phyloP scores from a whole-genome alignment of 2,888 invertebrate species.

The Patella pellucida region DNA sequence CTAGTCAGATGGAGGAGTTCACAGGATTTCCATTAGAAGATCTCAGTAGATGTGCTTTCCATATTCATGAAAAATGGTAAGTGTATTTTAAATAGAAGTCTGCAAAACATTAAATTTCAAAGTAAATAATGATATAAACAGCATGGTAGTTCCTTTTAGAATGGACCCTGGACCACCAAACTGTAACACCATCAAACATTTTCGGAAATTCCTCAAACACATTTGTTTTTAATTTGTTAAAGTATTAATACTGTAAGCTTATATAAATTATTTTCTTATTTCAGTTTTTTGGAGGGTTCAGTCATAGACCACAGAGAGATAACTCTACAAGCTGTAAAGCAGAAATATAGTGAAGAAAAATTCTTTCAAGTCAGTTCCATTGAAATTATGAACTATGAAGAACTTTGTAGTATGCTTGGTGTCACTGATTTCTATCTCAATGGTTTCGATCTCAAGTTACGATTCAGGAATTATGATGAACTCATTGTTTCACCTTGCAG shows the following conservation, averaged over 20 bases:
- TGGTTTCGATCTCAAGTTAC: slow-evolving; percentile 49
- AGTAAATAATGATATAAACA: too few species aligned
- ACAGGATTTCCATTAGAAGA: slow-evolving; percentile 63
- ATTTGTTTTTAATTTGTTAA: neutral
- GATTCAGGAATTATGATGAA: slow-evolving; percentile 58
- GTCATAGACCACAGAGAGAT: slow-evolving; percentile 65
- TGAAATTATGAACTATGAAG: slow-evolving; percentile 58
- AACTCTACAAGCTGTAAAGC: slow-evolving; percentile 64
- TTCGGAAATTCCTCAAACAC: neutral
- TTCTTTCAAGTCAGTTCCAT: slow-evolving; percentile 60
- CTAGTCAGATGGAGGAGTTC: slow-evolving; percentile 53
- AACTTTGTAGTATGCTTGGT: slow-evolving; percentile 57
- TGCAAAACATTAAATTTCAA: too few species aligned
- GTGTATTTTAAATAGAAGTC: slow-evolving; percentile 23
- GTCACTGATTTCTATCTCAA: slow-evolving; percentile 54
- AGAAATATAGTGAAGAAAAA: slow-evolving; percentile 60
- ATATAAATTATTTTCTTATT: slow-evolving; percentile 25
- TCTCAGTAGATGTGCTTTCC: slow-evolving; percentile 59
- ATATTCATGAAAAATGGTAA: slow-evolving; percentile 67
- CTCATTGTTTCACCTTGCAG: slow-evolving; percentile 64
- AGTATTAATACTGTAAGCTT: too few species aligned
- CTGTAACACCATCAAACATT: neutral
- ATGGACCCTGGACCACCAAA: neutral
- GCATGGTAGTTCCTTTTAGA: neutral
- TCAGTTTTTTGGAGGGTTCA: slow-evolving; percentile 63